Conservation (phyloP, 1,140 invertebrate species). For the Dinothrombium tinctorium region DNA sequence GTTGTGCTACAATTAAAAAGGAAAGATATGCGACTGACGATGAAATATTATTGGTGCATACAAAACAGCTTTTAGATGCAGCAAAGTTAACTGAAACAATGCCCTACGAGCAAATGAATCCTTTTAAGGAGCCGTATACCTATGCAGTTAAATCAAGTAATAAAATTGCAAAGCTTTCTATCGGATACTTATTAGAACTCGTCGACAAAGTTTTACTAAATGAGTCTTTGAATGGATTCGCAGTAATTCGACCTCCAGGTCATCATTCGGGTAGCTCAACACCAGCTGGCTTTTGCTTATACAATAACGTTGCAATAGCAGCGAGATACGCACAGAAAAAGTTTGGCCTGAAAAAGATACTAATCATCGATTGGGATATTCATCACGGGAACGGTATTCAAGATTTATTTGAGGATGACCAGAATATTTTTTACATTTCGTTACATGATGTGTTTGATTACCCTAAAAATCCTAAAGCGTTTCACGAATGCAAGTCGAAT, state of each 20-base stretch:
- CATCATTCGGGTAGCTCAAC: constrained; percentile 49
- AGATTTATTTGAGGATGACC: constrained; percentile 42
- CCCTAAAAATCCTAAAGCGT: constrained; percentile 36
- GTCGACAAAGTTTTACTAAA: constrained; percentile 47
- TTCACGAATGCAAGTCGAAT: constrained; percentile 38
- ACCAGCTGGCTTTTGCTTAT: constrained; percentile 63
- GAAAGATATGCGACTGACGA: constrained; percentile 34
- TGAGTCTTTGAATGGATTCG: constrained; percentile 37
- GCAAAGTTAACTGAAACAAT: constrained; percentile 27
- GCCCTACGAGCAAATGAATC: constrained; percentile 27
- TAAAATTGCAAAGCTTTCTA: constrained; percentile 38
- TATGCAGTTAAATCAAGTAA: constrained; percentile 48
- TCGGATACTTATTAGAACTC: constrained; percentile 47
- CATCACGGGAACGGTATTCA: constrained; percentile 76
- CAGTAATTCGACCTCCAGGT: constrained; percentile 51
- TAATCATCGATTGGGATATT: constrained; percentile 82
- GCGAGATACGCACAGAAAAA: constrained; percentile 44
- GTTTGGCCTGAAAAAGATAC: constrained; percentile 28
- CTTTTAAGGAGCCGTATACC: constrained; percentile 33
- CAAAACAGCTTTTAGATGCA: constrained; percentile 32
- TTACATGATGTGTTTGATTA: constrained; percentile 68
- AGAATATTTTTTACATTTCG: constrained; percentile 59
- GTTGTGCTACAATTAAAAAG: constrained; percentile 28
- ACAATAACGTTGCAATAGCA: constrained; percentile 61
- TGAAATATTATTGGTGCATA: constrained; percentile 41